Evolutionary conservation across 1,140 invertebrate species (phyloP), one percentile per base, ranked within the genome.

Genomic region (Neodiprion fabricii): DNA sequence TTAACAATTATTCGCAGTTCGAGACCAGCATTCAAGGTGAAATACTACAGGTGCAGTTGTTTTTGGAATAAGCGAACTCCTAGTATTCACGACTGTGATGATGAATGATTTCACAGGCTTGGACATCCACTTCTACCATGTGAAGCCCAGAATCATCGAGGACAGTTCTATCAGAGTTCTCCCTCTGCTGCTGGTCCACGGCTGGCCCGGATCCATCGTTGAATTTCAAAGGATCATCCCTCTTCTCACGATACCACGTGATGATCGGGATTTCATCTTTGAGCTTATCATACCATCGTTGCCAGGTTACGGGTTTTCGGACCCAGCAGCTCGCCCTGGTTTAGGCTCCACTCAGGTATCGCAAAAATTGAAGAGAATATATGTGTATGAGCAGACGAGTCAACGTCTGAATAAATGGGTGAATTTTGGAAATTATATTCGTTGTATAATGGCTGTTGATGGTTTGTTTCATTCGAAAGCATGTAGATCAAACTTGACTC

Each of bases 181-280:
- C 5, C 95, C 95, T 0, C 67, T 97, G 23, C 80, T 98, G 0
- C 40, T 98, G 1, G 79, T 96, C 5, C 96, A 98, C 81, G 96
- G 97, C 14, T 98, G 96, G 97, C 97, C 97, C 3, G 96, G 97
- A 47, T 95, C 95, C 0, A 89, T 97, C 3, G 89, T 94, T 11
- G 96, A 98, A 85, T 97, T 97, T 83, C 94, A 95, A 77, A 94
- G 96, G 80, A 89, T 96, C 1, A 93, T 96, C 74, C 95, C 95
- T 0, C 61, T 94, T 21, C 79, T 97, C 11, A 94, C 91, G 0
- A 91, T 87, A 10, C 89, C 89, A 0, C 86, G 87, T 74, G 75
- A 86, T 1, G 89, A 88, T 8, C 84, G 87, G 12, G 88, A 94
- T 74, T 92, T 94, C 75, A 94, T 94, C 5, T 97, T 96, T 81